A percentile compares a stretch with the other conserved stretches of the same genome.
These are phyloP conservation scores for Aphis craccivora DNA, from an alignment of 1,140 invertebrate species.

Conservation along the genomic window DNA sequence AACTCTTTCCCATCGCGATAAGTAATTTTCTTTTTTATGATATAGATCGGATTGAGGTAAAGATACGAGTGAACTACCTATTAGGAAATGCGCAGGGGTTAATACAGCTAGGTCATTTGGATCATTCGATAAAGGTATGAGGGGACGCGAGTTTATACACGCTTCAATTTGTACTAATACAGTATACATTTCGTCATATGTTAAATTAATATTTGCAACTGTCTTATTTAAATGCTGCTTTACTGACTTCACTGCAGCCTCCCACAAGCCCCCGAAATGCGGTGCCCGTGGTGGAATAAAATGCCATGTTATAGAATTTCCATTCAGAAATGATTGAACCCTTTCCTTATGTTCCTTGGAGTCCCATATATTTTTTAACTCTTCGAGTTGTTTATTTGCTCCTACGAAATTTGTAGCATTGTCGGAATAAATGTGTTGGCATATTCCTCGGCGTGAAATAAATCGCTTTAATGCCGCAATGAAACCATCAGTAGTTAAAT, in stretches of 20 bases:
- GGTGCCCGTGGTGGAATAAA: neutral
- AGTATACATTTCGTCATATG: slow-evolving; percentile 63
- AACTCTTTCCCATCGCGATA: neutral
- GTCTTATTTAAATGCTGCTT: neutral
- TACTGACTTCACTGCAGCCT: neutral
- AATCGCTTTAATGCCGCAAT: neutral
- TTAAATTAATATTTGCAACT: neutral
- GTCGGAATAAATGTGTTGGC: neutral
- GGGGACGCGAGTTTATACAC: slow-evolving; percentile 62
- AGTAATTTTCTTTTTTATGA: neutral
- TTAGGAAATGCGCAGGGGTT: slow-evolving; percentile 24
- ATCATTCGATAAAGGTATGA: slow-evolving; percentile 60
- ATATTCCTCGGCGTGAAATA: neutral
- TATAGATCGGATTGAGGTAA: neutral
- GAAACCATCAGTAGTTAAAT: neutral
- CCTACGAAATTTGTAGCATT: neutral
- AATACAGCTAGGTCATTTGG: slow-evolving; percentile 59
- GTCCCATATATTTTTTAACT: neutral
- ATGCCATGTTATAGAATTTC: neutral
- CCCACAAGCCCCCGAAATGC: neutral
- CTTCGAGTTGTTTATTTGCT: neutral
- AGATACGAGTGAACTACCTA: neutral
- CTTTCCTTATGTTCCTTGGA: neutral
- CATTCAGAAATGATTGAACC: neutral
- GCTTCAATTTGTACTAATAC: slow-evolving; percentile 62